phyloP scores from a whole-genome alignment of 2,888 invertebrate genomes.

The Temnothorax rugatulus region DNA sequence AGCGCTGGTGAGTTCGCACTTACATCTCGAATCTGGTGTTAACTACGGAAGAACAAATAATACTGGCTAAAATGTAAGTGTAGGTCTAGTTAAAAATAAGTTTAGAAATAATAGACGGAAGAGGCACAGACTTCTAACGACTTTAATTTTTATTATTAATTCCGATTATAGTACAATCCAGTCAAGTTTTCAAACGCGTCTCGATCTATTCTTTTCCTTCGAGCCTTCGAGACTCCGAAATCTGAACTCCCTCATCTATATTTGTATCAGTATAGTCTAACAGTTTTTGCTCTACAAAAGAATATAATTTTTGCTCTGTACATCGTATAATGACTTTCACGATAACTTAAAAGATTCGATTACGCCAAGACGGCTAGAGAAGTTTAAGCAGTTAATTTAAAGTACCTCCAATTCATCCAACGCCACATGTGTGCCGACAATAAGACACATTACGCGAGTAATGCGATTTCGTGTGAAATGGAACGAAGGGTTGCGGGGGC shows the following conservation, averaged over 20 bases:
- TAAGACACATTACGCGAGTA: slow-evolving; percentile 43
- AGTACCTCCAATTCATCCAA: slow-evolving; percentile 22
- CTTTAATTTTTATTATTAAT: neutral
- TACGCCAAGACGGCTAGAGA: neutral
- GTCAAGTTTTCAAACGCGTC: neutral
- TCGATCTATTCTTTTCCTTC: neutral
- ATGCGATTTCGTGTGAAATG: slow-evolving; percentile 48
- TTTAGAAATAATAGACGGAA: neutral
- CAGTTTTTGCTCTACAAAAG: neutral
- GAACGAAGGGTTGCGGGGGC: neutral
- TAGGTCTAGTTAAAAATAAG: neutral
- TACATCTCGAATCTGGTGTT: neutral
- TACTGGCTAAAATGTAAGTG: neutral
- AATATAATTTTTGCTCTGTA: neutral
- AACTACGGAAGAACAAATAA: neutral
- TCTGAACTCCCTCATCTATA: no score
- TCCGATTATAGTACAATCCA: neutral
- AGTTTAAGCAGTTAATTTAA: neutral
- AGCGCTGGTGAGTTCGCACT: neutral
- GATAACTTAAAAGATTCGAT: slow-evolving; percentile 12
- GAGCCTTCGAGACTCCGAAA: neutral
- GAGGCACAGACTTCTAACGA: neutral
- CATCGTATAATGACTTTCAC: neutral
- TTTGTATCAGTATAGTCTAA: no score
- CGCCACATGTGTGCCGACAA: slow-evolving; percentile 26